Base-by-base conservation (phyloP, 2,888 invertebrate genomes). In the Nebria salina region DNA sequence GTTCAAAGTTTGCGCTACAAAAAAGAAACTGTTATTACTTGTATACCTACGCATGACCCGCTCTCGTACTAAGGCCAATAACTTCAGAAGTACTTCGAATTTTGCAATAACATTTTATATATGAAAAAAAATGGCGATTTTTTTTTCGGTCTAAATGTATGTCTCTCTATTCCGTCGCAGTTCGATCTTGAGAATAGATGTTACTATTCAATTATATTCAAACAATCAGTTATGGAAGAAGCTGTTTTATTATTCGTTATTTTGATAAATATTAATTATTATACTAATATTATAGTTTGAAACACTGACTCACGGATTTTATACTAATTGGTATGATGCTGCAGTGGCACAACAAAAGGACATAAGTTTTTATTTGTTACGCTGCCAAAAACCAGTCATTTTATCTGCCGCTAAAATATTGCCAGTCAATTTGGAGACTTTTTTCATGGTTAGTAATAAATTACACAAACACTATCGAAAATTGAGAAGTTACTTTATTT, bases 381-480 rank as follows among this genome's bases (percentile, higher is more conserved):
- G 66, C 15, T 75, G 75, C 75, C n/a, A 42, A 25, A 79, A 79
- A 43, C 54, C 65, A 20, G 26, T 70, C 2, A 75, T 65, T 8
- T 66, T 79, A 6, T 66, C 75, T n/a, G 75, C 79, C 13, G 74
- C 74, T 66, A 75, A 75, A 75, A n/a, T 75, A 4, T 68, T 66
- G 15, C 75, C 79, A 15, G 74, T 74, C 7, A 80, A 80, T 70
- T 74, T 80, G 70, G 75, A 68, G 26, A 72, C 79, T 43, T 80
- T 80, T 75, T 74, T 54, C 11, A 64, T 54, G 20, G 75, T 80
- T 75, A 80, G 25, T 78, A 26, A 9, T 26, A 25, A 11, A 11
- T 11, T 70, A 25, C 11, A 25, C 4, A 70, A 1, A 11, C 4
- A 15, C 9, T 11, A 34, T 26, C 9, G 2, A 41, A 73, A 15